phyloP scores from a whole-genome alignment of 2,797 vertebrate species.

The Rhinella marina region DNA sequence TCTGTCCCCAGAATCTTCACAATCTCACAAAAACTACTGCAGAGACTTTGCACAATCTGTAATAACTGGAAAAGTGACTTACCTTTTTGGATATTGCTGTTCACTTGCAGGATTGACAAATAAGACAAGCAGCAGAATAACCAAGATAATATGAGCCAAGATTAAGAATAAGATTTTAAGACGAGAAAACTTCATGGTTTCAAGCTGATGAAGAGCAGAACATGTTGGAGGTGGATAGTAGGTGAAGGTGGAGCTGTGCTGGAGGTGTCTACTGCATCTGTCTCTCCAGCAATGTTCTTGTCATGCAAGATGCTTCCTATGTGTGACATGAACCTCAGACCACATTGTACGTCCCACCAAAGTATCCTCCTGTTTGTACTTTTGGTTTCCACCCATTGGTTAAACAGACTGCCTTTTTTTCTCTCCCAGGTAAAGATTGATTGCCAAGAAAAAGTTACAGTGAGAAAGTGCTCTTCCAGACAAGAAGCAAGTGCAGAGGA shows the following conservation, averaged over 20 bases:
- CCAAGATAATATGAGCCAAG: neutral
- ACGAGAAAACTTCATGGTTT: conserved; percentile 25
- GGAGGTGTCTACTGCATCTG: neutral
- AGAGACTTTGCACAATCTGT: too few species aligned
- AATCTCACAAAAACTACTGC: too few species aligned
- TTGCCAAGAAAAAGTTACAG: conserved; percentile 6
- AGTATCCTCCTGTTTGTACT: conserved; percentile 27
- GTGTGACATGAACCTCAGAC: neutral
- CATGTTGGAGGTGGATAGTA: neutral
- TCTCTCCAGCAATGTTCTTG: neutral
- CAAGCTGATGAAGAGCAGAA: neutral
- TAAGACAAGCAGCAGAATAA: neutral
- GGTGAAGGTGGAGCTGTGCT: neutral
- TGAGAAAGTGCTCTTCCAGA: conserved; percentile 10
- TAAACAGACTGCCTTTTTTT: conserved; percentile 39
- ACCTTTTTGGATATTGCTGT: conserved; percentile 28
- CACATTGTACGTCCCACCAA: neutral
- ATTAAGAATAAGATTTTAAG: conserved; percentile 21
- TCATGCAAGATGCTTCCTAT: neutral
- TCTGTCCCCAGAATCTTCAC: too few species aligned
- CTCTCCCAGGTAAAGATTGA: neutral
- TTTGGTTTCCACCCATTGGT: conserved; percentile 34
- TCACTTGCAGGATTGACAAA: neutral
- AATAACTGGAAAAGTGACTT: neutral
- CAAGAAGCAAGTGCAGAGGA: neutral